These are phyloP conservation scores for Chrysolina haemoptera DNA, from an alignment of 2,888 invertebrate genomes.

Conservation along the genomic window DNA sequence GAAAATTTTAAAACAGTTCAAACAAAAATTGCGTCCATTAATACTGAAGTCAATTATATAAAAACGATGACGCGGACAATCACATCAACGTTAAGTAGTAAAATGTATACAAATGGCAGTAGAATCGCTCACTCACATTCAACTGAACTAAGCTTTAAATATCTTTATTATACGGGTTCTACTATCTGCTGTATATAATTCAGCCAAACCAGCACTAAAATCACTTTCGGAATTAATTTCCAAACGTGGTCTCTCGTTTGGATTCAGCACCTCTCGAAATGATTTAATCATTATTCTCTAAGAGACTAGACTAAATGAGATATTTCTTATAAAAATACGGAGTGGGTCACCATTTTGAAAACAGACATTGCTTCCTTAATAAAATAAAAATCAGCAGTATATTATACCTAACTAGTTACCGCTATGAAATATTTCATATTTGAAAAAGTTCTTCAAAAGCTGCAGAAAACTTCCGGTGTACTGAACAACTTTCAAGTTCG, in stretches of 20 bases:
- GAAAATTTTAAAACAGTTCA: too few relatives aligned
- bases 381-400: neutral
- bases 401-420: too few relatives aligned
- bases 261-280: neutral
- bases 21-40: neutral
- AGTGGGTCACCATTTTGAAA: neutral
- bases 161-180: neutral
- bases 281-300: neutral
- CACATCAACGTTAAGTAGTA: conserved; percentile 2
- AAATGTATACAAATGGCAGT: conserved; percentile 11
- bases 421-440: too few relatives aligned
- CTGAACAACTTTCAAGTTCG: too few relatives aligned
- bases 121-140: neutral
- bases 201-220: too few relatives aligned
- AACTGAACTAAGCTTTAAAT: neutral
- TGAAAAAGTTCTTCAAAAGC: too few relatives aligned
- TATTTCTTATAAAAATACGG: conserved; percentile 2
- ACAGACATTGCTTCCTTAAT: neutral
- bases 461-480: too few relatives aligned
- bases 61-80: neutral
- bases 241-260: neutral
- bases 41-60: neutral
- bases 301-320: conserved; percentile 7
- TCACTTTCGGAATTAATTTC: neutral
- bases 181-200: neutral